Base-by-base conservation (phyloP, 2,113 vertebrate genomes). In the Xiphias gladius region DNA sequence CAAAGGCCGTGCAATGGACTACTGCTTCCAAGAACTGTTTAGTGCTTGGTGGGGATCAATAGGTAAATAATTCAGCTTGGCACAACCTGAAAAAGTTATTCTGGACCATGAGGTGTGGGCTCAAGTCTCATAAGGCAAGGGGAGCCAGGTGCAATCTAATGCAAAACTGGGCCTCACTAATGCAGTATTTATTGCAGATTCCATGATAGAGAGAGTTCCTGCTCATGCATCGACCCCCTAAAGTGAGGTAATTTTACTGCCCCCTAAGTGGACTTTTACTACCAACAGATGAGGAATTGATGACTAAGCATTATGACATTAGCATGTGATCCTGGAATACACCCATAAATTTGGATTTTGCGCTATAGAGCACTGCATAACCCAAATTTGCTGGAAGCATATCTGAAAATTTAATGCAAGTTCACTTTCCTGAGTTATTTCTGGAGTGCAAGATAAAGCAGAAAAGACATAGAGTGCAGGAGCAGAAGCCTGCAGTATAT, bases 361-460 rank as follows among this genome's bases (percentile, higher is more conserved):
- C 8, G 9, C 67, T 17, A 8, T 7, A 28, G n/a, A 70, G 39
- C 32, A 39, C 6, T 13, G 66, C 37, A 28, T 37, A 32, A 57
- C 37, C 73, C 61, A 59, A 39, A 81, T 76, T 35, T 28, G 63
- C 74, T 67, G 16, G 24, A 76, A 74, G 68, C 20, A 0, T 37
- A 32, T 86, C 69, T 79, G 66, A 83, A 84, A 68, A 37, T 73
- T 46, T 70, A 17, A 82, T 76, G 62, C 50, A 55, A 30, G 43
- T 35, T 54, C 11, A 11, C 55, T 78, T 67, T 48, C 7, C 57
- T 14, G 79, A 67, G 69, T 52, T 58, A 19, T 73, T 48, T 41
- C 12, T 72, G 52, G 68, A 68, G 64, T 8, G 69, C 82, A 55
- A 35, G 7, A 8, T 58, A 61, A 63, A 55, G 62, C 69, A 73